Evolutionary conservation across 2,113 vertebrate genomes (phyloP), one percentile per base, ranked within the genome.

Genomic region (human (Homo sapiens)): DNA sequence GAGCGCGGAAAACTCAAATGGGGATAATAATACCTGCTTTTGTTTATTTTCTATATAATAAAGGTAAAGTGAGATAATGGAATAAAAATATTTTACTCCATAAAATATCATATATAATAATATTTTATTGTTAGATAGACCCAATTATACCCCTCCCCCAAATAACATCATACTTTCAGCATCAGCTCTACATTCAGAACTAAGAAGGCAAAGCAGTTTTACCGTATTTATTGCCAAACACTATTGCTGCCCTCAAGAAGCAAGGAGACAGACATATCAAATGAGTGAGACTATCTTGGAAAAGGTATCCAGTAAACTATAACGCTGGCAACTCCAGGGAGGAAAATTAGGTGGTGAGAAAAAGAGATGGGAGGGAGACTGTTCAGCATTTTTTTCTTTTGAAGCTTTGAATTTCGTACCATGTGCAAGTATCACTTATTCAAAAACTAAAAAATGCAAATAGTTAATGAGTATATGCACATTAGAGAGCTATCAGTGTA

Each of bases 81-180:
- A 88, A 91, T 93, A 70, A 89, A 73, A 68, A 72, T 43, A 91
- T 72, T 79, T 93, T 76, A 70, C 22, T 79, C n/a, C 78, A 25
- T 9, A 90, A 90, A 93, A 95, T 78, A 76, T 30, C 13, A 70
- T 30, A 4, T n/a, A 45, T 40, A 81, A 52, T 57, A 76, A 43
- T 59, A 86, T 88, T 68, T 88, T 73, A 45, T 85, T 90, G 66
- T 85, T 89, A 80, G 87, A 90, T 0, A 30, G 66, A 38, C 23
- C 79, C 76, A 76, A 64, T 72, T 35, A 52, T 6, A 84, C 50
- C 57, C 22, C 45, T 48, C 6, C 20, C 38, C 8, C 57, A 85
- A 64, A 57, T 9, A 82, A 59, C 48, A 35, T 59, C 35, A 30
- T 3, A 40, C 20, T 91, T 61, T 40, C 7, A 17, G 76, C 32